phyloP scores from a whole-genome alignment of 2,113 vertebrate species.

The Cranoglanis bouderius region DNA sequence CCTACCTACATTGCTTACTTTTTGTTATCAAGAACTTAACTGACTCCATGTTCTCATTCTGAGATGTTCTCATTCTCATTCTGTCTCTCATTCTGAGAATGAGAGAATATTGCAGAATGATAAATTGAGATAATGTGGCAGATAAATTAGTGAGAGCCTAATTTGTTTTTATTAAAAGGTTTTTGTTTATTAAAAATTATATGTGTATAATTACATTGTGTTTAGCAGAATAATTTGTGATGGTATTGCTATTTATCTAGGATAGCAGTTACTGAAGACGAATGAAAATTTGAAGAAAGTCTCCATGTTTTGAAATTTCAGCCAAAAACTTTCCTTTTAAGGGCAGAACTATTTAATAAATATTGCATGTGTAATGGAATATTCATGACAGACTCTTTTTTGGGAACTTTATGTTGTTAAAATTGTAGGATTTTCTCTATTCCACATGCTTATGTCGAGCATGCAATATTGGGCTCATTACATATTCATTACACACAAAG shows the following conservation, averaged over 20 bases:
- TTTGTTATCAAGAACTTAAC: not conserved
- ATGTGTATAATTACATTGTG: not conserved
- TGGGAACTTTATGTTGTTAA: not conserved
- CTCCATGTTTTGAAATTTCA: not conserved
- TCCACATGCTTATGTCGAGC: not conserved
- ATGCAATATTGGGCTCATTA: not conserved
- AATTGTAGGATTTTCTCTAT: constrained; percentile 5
- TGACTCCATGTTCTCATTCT: not conserved
- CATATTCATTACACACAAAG: not conserved
- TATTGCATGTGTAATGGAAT: not conserved
- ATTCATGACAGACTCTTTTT: not conserved
- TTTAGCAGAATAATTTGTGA: not conserved
- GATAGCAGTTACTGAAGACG: not conserved
- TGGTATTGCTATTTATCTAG: not conserved
- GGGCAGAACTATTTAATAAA: not conserved
- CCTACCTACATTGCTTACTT: not conserved
- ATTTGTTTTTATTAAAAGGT: not conserved
- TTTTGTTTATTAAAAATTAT: not conserved
- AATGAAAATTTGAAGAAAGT: not conserved
- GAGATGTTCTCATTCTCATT: too few relatives aligned
- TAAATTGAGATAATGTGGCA: not conserved
- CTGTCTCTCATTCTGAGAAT: too few relatives aligned
- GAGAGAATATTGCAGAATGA: not conserved
- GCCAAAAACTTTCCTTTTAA: not conserved
- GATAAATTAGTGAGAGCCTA: not conserved